These are phyloP conservation scores for Chloroceryle amazona DNA, from an alignment of 2,797 vertebrate genomes.

Conservation along the genomic window DNA sequence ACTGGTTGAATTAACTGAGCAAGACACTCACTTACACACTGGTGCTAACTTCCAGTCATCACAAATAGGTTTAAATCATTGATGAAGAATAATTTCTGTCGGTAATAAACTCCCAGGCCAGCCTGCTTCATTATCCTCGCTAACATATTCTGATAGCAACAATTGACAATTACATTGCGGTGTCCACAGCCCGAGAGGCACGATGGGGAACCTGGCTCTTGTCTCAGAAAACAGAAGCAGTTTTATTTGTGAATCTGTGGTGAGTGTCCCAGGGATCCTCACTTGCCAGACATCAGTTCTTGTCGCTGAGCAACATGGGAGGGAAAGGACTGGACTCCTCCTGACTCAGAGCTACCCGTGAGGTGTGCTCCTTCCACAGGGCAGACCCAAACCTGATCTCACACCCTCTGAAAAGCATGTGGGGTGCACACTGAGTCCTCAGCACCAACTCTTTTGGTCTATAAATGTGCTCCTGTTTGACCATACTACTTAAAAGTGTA, in stretches of 20 bases:
- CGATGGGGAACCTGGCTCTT: accelerated
- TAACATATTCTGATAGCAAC: background rate
- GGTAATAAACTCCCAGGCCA: background rate
- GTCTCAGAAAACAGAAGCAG: background rate
- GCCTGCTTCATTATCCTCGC: background rate
- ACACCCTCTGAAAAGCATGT: background rate
- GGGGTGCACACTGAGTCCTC: background rate
- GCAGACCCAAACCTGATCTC: background rate
- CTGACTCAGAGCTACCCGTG: accelerated
- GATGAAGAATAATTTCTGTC: background rate
- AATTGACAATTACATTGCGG: background rate
- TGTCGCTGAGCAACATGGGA: accelerated
- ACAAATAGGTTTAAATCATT: background rate
- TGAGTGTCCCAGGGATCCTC: background rate
- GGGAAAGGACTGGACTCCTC: background rate
- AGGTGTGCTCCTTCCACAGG: background rate
- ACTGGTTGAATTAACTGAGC: background rate
- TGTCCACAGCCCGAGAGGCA: accelerated
- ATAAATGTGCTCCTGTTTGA: background rate
- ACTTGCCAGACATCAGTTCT: background rate
- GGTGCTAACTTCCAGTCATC: background rate
- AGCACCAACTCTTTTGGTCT: background rate
- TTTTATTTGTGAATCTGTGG: background rate
- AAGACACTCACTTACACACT: background rate
- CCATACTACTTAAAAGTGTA: background rate